Percentiles rank a stretch among this genome's conserved stretches.
Conservation (phyloP, 2,797 vertebrate species). For the Halcyon smyrnensis region DNA sequence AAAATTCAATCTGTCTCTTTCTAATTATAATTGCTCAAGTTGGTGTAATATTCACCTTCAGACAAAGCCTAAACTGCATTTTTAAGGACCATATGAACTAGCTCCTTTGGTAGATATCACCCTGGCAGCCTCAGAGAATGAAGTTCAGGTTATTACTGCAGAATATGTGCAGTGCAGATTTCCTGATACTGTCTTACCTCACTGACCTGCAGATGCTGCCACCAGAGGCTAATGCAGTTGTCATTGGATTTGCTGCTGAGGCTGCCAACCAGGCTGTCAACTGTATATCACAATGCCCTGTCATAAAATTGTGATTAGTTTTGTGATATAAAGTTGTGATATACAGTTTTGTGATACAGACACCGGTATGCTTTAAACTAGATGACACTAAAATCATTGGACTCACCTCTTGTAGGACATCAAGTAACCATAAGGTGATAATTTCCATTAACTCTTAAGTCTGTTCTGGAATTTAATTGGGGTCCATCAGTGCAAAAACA, state of each 20-base stretch:
- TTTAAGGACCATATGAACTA: not conserved
- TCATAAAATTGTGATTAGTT: not conserved
- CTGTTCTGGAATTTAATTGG: not conserved
- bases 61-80: not conserved
- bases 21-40: not conserved
- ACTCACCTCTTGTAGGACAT: not conserved
- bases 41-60: not conserved
- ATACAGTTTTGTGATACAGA: not conserved
- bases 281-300: not conserved
- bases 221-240: not conserved
- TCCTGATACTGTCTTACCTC: not conserved
- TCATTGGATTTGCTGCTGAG: not conserved
- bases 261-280: not conserved
- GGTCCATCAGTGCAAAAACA: not conserved
- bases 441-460: not conserved
- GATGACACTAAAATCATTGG: not conserved
- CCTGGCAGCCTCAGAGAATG: not conserved
- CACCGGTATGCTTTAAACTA: not conserved
- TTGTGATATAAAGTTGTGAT: not conserved
- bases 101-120: not conserved
- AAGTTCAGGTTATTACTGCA: not conserved
- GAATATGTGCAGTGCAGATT: not conserved
- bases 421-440: not conserved
- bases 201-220: not conserved
- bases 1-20: not conserved